A percentile compares a stretch with the other conserved stretches of the same genome.
phyloP scores from a whole-genome alignment of 1,140 invertebrate genomes.

The Palaemon carinicauda region DNA sequence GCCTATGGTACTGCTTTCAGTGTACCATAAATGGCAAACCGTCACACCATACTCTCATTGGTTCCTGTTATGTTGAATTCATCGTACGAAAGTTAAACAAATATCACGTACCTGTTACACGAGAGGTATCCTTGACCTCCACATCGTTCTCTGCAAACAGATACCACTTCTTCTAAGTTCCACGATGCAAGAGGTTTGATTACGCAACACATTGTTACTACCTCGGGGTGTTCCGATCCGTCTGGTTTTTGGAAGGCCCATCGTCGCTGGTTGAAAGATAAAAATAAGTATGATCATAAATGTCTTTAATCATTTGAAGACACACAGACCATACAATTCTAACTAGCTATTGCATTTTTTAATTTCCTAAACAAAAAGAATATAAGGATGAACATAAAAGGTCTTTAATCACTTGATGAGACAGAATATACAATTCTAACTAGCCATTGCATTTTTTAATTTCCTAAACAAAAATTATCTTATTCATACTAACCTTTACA shows the following conservation, averaged over 20 bases:
- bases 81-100: not conserved
- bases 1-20: too few species aligned
- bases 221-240: conserved; percentile 62
- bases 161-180: conserved; percentile 62
- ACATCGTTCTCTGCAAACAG: conserved; percentile 63
- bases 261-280: conserved; percentile 41
- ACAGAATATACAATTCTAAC: too few species aligned
- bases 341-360: too few species aligned
- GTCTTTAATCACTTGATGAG: too few species aligned
- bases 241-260: conserved; percentile 62
- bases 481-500: conserved; percentile 62
- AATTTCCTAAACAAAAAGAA: not conserved
- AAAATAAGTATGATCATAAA: not conserved
- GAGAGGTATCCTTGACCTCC: conserved; percentile 64
- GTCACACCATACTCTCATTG: not conserved
- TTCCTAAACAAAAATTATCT: not conserved
- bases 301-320: not conserved
- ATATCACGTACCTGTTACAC: conserved; percentile 61
- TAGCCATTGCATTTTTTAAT: too few species aligned
- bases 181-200: conserved; percentile 64
- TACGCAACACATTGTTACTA: conserved; percentile 64
- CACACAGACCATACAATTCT: too few species aligned
- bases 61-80: not conserved
- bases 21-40: not conserved
- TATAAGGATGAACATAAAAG: too few species aligned